These are phyloP conservation scores for Megaustenia siamemsis DNA, from an alignment of 2,888 invertebrate species.

Conservation along the genomic window DNA sequence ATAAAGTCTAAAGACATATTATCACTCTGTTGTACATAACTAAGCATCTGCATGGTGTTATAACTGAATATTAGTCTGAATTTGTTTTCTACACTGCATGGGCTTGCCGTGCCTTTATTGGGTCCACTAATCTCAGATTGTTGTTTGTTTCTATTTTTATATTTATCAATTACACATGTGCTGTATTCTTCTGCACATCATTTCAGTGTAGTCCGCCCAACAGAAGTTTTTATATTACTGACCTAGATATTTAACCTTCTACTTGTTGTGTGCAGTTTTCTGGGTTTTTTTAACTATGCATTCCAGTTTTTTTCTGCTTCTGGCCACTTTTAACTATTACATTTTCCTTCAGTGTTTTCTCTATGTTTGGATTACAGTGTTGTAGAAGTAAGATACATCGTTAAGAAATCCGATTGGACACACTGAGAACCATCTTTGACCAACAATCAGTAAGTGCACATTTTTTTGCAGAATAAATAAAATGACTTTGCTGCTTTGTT, in stretches of 20 bases:
- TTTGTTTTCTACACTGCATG: conserved; percentile 51
- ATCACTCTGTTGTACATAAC: conserved; percentile 4
- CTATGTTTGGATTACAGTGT: background rate
- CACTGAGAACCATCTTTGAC: background rate
- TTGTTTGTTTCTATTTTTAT: conserved; percentile 43
- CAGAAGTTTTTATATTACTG: conserved; percentile 15
- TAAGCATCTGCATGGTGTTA: background rate
- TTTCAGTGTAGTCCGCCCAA: background rate
- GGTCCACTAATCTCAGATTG: conserved; percentile 54
- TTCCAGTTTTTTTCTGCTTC: conserved; percentile 53
- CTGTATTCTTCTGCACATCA: conserved; percentile 19
- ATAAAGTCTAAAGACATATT: too few relatives aligned
- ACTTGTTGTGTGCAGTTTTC: conserved; percentile 32
- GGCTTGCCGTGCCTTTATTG: conserved; percentile 52
- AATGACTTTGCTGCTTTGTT: too few relatives aligned
- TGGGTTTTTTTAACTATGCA: conserved; percentile 51
- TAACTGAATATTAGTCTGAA: conserved; percentile 23
- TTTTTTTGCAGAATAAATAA: too few relatives aligned
- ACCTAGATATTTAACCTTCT: conserved; percentile 11
- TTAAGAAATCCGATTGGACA: background rate
- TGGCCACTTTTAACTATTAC: conserved; percentile 34
- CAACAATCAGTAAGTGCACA: too few relatives aligned
- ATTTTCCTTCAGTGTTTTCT: background rate
- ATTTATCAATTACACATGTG: conserved; percentile 32
- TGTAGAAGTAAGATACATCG: background rate